Evolutionary conservation across 2,888 invertebrate genomes (phyloP).

Genomic region (Sisyra terminalis): DNA sequence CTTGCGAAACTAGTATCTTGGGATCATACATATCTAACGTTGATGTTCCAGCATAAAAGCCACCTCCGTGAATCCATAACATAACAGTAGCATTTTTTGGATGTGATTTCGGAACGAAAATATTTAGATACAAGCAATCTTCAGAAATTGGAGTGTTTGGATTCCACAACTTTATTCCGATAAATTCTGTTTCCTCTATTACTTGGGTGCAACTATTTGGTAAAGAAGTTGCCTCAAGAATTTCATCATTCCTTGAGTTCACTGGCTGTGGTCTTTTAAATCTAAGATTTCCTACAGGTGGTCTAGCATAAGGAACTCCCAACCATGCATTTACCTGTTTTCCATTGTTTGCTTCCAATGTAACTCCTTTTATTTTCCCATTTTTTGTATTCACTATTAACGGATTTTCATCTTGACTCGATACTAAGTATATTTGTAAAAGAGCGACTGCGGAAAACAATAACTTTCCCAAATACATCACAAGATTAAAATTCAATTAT

Average conservation of each 20-base stretch:
- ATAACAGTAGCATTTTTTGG: constrained; percentile 74
- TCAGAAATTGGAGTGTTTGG: constrained; percentile 83
- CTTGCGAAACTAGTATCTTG: constrained; percentile 72
- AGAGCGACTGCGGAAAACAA: too few species aligned
- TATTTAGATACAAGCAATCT: constrained; percentile 90
- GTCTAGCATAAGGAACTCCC: constrained; percentile 69
- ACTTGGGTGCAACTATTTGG: constrained; percentile 87
- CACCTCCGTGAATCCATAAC: constrained; percentile 92
- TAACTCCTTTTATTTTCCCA: constrained; percentile 58
- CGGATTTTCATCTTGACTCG: constrained; percentile 40
- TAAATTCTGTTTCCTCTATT: constrained; percentile 73
- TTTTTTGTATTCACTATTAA: constrained; percentile 63
- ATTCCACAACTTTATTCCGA: constrained; percentile 90
- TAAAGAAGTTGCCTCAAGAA: constrained; percentile 63
- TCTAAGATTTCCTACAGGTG: constrained; percentile 57
- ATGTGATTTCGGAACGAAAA: constrained; percentile 70
- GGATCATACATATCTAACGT: constrained; percentile 89
- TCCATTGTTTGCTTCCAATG: constrained; percentile 55
- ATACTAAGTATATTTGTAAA: too few species aligned
- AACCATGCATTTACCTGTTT: constrained; percentile 68
- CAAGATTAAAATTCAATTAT: too few species aligned
- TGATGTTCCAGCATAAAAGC: constrained; percentile 82
- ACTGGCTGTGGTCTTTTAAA: constrained; percentile 77
- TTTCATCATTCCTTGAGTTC: constrained; percentile 60
- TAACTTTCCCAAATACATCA: too few species aligned